phyloP scores from a whole-genome alignment of 2,797 vertebrate species.

The Rhinella marina region DNA sequence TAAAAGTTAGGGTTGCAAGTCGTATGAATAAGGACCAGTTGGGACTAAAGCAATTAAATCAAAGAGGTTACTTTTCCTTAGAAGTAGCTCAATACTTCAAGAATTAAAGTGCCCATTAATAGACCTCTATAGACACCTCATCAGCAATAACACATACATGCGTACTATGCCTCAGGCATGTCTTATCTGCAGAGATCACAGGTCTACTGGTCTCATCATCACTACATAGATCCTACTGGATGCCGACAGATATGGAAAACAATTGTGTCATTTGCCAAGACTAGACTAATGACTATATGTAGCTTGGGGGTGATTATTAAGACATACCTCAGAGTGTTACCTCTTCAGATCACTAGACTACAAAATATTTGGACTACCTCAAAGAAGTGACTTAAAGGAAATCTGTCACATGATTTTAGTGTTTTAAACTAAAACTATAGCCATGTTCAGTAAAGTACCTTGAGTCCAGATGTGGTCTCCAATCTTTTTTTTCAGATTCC shows the following conservation, averaged over 20 bases:
- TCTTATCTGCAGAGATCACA: conserved; percentile 38
- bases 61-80: not conserved
- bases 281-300: conserved; percentile 41
- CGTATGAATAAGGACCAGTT: not conserved
- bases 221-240: conserved; percentile 18
- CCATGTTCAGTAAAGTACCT: too few relatives aligned
- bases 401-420: too few relatives aligned
- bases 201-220: conserved; percentile 32
- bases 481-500: too few relatives aligned
- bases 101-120: not conserved
- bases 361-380: not conserved
- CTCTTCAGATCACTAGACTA: conserved; percentile 13
- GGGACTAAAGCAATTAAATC: not conserved
- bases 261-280: conserved; percentile 51
- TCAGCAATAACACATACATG: conserved; percentile 6
- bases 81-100: not conserved
- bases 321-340: conserved; percentile 9
- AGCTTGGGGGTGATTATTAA: conserved; percentile 40
- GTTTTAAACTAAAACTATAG: too few relatives aligned
- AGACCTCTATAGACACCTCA: not conserved
- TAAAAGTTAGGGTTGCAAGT: not conserved
- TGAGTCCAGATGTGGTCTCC: too few relatives aligned
- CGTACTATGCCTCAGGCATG: conserved; percentile 9
- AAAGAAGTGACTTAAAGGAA: conserved; percentile 26
- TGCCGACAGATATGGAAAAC: conserved; percentile 46